Conservation (phyloP, 1,140 invertebrate species). For the Oedothorax gibbosus region DNA sequence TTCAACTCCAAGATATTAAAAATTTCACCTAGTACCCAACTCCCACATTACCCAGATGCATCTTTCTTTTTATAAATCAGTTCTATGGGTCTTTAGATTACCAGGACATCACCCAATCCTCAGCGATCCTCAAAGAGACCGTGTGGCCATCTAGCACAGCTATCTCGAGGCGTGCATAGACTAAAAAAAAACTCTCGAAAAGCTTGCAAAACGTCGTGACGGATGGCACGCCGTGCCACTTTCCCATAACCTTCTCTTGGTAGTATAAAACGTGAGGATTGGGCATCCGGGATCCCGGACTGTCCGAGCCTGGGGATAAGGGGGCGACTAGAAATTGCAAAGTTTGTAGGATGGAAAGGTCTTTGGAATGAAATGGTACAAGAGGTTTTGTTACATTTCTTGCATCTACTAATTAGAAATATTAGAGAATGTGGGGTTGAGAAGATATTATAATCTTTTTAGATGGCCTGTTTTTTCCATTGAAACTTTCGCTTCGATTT, state of each 20-base stretch:
- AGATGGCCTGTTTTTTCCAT: too few relatives aligned
- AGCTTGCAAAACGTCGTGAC: conserved; percentile 8
- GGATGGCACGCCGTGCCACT: conserved; percentile 49
- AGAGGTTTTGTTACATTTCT: not conserved
- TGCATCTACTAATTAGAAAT: not conserved
- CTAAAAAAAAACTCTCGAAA: too few relatives aligned
- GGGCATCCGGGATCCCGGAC: conserved; percentile 29
- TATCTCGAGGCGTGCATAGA: too few relatives aligned
- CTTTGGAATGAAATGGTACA: not conserved
- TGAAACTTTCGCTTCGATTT: too few relatives aligned
- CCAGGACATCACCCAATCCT: not conserved
- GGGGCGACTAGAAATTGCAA: not conserved
- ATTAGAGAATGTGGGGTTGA: too few relatives aligned
- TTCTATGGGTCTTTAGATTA: conserved; percentile 51
- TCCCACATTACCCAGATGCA: not conserved
- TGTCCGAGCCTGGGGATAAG: not conserved
- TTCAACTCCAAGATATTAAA: too few relatives aligned
- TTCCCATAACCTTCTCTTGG: conserved; percentile 54
- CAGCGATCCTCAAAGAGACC: not conserved
- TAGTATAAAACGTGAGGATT: not conserved
- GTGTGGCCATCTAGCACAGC: not conserved
- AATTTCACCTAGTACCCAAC: too few relatives aligned
- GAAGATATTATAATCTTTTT: too few relatives aligned
- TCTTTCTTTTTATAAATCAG: not conserved
- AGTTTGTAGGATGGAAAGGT: not conserved